phyloP scores from a whole-genome alignment of 1,140 invertebrate species.

The Nephila pilipes region DNA sequence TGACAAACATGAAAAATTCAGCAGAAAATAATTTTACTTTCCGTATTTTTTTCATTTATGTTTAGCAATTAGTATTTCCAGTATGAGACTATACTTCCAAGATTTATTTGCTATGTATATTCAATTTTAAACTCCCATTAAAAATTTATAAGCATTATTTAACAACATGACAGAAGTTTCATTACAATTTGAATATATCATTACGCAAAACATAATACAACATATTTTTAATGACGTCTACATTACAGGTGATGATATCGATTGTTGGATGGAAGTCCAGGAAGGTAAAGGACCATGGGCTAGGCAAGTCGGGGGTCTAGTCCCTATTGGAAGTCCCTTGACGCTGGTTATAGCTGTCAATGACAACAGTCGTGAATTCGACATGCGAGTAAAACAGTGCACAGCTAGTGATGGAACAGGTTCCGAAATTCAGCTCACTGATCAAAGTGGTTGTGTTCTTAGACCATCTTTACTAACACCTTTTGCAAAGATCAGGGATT shows the following conservation, averaged over 20 bases:
- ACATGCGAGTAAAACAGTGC: conserved; percentile 88
- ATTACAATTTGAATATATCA: too few relatives aligned
- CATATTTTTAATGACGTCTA: neutral
- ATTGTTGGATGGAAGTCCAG: conserved; percentile 89
- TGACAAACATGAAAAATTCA: too few relatives aligned
- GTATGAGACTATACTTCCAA: too few relatives aligned
- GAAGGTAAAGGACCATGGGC: conserved; percentile 90
- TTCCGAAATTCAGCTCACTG: conserved; percentile 87
- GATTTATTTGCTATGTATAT: too few relatives aligned
- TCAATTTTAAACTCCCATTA: too few relatives aligned
- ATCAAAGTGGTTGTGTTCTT: conserved; percentile 87
- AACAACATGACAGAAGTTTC: too few relatives aligned
- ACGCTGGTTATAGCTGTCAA: conserved; percentile 91
- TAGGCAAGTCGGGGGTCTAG: conserved; percentile 87
- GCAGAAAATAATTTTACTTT: too few relatives aligned
- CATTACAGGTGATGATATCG: conserved; percentile 86
- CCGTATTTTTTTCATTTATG: too few relatives aligned
- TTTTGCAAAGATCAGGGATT: conserved; percentile 91
- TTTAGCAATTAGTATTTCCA: too few relatives aligned
- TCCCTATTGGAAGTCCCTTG: conserved; percentile 91
- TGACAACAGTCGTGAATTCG: conserved; percentile 86
- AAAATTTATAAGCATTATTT: too few relatives aligned
- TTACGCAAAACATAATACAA: too few relatives aligned
- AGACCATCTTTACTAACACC: conserved; percentile 90
- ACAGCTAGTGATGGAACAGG: conserved; percentile 86